These are phyloP conservation scores for Chelon auratus DNA, from an alignment of 2,797 vertebrate species.

Conservation along the genomic window DNA sequence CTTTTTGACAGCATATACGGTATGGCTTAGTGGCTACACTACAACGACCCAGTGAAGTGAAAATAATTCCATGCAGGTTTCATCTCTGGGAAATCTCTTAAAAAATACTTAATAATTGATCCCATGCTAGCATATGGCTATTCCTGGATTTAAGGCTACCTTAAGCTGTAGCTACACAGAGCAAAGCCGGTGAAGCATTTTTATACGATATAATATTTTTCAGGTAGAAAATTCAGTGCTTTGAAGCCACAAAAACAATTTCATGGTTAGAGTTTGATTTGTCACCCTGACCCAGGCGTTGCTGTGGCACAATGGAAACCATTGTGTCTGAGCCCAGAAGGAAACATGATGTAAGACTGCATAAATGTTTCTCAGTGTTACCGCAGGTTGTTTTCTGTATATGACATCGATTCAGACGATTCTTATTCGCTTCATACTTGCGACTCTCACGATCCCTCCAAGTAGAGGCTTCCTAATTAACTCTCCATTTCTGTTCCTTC, in stretches of 20 bases:
- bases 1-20: not conserved
- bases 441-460: slow-evolving; percentile 36
- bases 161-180: slow-evolving; percentile 11
- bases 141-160: not conserved
- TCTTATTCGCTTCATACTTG: slow-evolving; percentile 41
- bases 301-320: slow-evolving; percentile 29
- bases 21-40: not conserved
- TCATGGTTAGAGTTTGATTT: slow-evolving; percentile 47
- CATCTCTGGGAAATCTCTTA: not conserved
- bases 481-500: slow-evolving; percentile 31
- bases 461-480: slow-evolving; percentile 54
- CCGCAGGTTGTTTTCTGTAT: slow-evolving; percentile 50
- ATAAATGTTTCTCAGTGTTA: slow-evolving; percentile 54
- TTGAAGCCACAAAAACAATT: slow-evolving; percentile 45
- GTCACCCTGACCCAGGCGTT: slow-evolving; percentile 32
- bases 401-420: slow-evolving; percentile 46
- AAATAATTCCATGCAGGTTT: not conserved
- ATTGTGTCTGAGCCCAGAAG: slow-evolving; percentile 34
- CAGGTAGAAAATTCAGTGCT: slow-evolving; percentile 22
- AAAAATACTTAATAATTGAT: not conserved
- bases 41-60: not conserved
- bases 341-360: slow-evolving; percentile 61
- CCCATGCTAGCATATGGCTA: not conserved
- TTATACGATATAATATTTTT: slow-evolving; percentile 13
- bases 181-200: slow-evolving; percentile 19